Evolutionary conservation across 2,888 invertebrate genomes (phyloP), one percentile per base, ranked within the genome.

Genomic region (Drosophila kambysellisi): DNA sequence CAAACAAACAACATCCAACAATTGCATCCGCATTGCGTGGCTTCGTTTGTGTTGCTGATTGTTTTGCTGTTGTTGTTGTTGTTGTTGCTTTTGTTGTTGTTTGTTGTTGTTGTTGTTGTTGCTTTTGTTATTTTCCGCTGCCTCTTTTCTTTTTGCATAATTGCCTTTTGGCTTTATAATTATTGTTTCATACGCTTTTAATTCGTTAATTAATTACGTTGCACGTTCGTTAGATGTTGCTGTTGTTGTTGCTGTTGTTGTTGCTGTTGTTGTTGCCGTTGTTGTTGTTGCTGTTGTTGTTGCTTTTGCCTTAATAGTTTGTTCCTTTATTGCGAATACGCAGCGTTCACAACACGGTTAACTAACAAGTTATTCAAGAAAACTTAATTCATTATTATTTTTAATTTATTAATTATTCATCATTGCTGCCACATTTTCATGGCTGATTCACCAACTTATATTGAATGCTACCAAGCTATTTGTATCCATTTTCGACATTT

Each of bases 181-280:
- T 84, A 84, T 85, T 84, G 84, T 81, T 85, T 88, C 87, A 86
- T 88, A 86, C 80, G 87, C 74, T 86, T 88, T 88, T 83, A 88
- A 85, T 83, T 86, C 80, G 82, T 80, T 88, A 86, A 86, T 86
- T 85, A 85, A 85, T 88, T 86, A 79, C 77, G 74, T 58, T 76
- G 74, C 79, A 66, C 60, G 64, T 70, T 68, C 33, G 59, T 32
- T 52, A 6, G 51, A 30, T 51, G 51, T 54, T 62, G 48, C 51
- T 56, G 54, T 29, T 20, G 17, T 4, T 29, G 1, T 20, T 15
- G 20, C 2, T 32, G 32, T 9, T 9, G 30, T 1, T 54, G 41
- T 33, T 63, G 39, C 35, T 60, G 53, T 20, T 20, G 41, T 11
- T 54, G 41, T 33, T 63, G 39, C 35, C 57, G 53, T 20, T 20